Evolutionary conservation across 1,140 invertebrate species (phyloP).

Genomic region (Cydia pomonella): DNA sequence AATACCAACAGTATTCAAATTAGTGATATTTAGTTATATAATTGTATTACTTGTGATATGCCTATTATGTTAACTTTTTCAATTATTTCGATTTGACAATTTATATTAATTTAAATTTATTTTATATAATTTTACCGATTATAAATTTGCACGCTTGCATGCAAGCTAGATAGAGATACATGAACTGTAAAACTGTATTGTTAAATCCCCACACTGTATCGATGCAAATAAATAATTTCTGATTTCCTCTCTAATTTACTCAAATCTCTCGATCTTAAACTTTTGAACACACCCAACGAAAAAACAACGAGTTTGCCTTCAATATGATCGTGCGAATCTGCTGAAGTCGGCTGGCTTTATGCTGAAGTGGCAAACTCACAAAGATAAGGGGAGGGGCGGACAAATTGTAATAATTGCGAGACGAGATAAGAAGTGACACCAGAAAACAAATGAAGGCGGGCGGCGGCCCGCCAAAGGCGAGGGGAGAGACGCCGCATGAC

Average conservation of each 20-base stretch:
- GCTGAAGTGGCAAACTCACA: conserved; percentile 73
- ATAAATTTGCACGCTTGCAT: too few species aligned
- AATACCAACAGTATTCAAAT: too few species aligned
- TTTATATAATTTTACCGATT: too few species aligned
- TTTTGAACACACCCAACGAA: conserved; percentile 65
- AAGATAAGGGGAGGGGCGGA: conserved; percentile 79
- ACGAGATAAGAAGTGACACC: conserved; percentile 79
- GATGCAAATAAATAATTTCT: too few species aligned
- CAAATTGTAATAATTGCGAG: conserved; percentile 80
- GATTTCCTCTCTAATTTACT: conserved; percentile 60
- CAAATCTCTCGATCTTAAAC: conserved; percentile 71
- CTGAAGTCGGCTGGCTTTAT: conserved; percentile 74
- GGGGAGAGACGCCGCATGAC: conserved; percentile 55
- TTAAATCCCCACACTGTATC: too few species aligned
- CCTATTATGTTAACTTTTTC: too few species aligned
- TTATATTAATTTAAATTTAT: too few species aligned
- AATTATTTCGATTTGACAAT: too few species aligned
- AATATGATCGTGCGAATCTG: conserved; percentile 76
- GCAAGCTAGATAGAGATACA: too few species aligned
- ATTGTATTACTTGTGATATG: too few species aligned
- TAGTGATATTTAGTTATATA: too few species aligned
- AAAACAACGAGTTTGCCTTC: conserved; percentile 61
- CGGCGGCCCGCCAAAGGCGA: conserved; percentile 43
- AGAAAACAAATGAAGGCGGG: conserved; percentile 78
- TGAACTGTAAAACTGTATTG: too few species aligned